A percentile compares a stretch with the other conserved stretches of the same genome.
Evolutionary conservation across 2,888 invertebrate genomes (phyloP).

Genomic region (Amiota minor): DNA sequence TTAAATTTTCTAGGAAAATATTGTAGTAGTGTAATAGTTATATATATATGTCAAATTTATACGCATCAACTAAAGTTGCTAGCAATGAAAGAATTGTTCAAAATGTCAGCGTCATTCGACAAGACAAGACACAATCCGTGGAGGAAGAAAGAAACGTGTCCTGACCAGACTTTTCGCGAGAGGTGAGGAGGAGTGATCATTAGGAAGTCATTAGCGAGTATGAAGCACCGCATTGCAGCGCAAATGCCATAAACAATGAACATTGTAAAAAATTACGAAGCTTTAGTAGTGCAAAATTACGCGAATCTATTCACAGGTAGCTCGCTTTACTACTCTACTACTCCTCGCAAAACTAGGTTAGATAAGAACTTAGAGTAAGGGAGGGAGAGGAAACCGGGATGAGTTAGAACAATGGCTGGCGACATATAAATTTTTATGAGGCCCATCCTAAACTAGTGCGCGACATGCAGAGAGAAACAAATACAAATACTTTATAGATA

Average conservation of each 20-base stretch:
- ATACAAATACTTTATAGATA: too few relatives aligned
- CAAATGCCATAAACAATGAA: constrained; percentile 8
- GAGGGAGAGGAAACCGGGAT: too few relatives aligned
- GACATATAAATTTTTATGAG: constrained; percentile 26
- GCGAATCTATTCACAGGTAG: background rate
- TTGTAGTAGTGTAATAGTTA: background rate
- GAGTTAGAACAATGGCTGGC: too few relatives aligned
- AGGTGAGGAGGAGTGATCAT: background rate
- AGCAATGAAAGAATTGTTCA: constrained; percentile 27
- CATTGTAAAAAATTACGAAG: constrained; percentile 15
- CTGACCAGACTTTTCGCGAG: background rate
- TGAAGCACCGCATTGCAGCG: background rate
- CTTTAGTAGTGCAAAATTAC: background rate
- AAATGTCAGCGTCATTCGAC: constrained; percentile 17
- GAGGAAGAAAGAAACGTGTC: too few relatives aligned
- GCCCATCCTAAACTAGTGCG: constrained; percentile 18
- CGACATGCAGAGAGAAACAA: background rate
- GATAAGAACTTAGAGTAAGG: too few relatives aligned
- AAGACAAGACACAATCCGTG: too few relatives aligned
- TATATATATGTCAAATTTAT: background rate
- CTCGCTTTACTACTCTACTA: too few relatives aligned
- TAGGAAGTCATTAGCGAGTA: background rate
- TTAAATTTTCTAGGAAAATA: constrained; percentile 11
- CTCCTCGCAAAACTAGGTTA: too few relatives aligned
- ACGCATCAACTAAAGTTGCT: constrained; percentile 7